Evolutionary conservation across 2,888 invertebrate genomes (phyloP).

Genomic region (Thecophora atra): DNA sequence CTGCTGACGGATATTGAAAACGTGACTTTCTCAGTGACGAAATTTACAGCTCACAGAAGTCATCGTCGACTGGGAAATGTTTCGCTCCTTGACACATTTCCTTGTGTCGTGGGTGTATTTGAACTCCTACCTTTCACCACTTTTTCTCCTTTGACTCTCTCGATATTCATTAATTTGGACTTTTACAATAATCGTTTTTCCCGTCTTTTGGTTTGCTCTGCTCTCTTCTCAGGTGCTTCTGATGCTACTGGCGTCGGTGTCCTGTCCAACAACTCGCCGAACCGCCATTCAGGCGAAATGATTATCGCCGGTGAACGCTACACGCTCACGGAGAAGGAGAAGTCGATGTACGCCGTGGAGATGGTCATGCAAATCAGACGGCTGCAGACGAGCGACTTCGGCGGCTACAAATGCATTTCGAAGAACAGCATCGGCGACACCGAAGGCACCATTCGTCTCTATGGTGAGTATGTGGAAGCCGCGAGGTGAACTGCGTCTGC

Average conservation of each 20-base stretch:
- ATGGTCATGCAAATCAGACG: slow-evolving; percentile 82
- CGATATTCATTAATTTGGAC: slow-evolving; percentile 34
- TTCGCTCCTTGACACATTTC: neutral
- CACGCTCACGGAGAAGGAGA: slow-evolving; percentile 81
- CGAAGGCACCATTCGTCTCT: slow-evolving; percentile 87
- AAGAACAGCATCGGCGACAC: slow-evolving; percentile 93
- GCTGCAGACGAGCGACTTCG: slow-evolving; percentile 80
- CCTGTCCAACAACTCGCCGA: slow-evolving; percentile 21
- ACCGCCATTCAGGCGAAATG: slow-evolving; percentile 79
- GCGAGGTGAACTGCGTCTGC: neutral
- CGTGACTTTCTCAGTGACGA: slow-evolving; percentile 49
- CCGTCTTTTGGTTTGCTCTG: no score
- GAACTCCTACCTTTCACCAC: no score
- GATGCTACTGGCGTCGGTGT: slow-evolving; percentile 35
- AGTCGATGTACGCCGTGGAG: slow-evolving; percentile 84
- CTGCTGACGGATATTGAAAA: slow-evolving; percentile 60
- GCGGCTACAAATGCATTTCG: slow-evolving; percentile 90
- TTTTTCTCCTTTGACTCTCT: no score
- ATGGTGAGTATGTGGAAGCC: slow-evolving; percentile 77
- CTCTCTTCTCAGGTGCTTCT: no score
- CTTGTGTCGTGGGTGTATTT: no score
- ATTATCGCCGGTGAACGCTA: slow-evolving; percentile 89
- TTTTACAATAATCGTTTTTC: slow-evolving; percentile 6
- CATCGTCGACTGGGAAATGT: slow-evolving; percentile 11
- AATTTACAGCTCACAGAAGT: slow-evolving; percentile 32